A percentile compares a stretch with the other conserved stretches of the same genome.
These are phyloP conservation scores for Drosophila tani DNA, from an alignment of 1,140 invertebrate species.

Conservation along the genomic window DNA sequence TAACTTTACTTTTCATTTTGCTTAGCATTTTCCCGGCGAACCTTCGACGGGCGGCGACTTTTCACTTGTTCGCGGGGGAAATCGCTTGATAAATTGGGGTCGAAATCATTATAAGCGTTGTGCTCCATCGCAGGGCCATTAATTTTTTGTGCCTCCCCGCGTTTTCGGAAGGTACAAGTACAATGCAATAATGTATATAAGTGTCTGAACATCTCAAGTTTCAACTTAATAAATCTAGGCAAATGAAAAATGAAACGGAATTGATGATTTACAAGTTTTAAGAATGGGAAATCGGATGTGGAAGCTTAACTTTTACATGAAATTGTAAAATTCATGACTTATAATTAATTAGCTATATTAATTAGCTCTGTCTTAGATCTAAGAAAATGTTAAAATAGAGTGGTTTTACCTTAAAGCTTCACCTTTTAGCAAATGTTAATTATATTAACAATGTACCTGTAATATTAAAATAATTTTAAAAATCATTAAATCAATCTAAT, in stretches of 20 bases:
- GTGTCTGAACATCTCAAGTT: constrained; percentile 47
- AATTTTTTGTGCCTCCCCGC: constrained; percentile 52
- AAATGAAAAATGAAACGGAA: constrained; percentile 21
- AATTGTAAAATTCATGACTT: neutral
- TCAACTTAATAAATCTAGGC: constrained; percentile 47
- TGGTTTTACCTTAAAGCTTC: no score
- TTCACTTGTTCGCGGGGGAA: constrained; percentile 59
- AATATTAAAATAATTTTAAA: no score
- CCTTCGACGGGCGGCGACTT: constrained; percentile 39
- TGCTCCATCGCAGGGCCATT: constrained; percentile 71
- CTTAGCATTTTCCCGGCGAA: constrained; percentile 15
- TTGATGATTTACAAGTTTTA: constrained; percentile 20
- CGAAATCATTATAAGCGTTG: constrained; percentile 82
- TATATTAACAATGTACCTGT: no score
- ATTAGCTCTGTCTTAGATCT: neutral
- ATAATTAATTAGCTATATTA: neutral
- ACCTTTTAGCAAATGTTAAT: no score
- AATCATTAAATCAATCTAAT: no score
- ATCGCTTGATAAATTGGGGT: constrained; percentile 82
- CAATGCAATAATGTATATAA: constrained; percentile 50
- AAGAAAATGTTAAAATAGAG: no score
- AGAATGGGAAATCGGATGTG: neutral
- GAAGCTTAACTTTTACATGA: neutral
- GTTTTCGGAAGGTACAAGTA: constrained; percentile 31
- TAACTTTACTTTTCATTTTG: constrained; percentile 64